phyloP scores from a whole-genome alignment of 2,797 vertebrate genomes.

The Rachycentron canadum region DNA sequence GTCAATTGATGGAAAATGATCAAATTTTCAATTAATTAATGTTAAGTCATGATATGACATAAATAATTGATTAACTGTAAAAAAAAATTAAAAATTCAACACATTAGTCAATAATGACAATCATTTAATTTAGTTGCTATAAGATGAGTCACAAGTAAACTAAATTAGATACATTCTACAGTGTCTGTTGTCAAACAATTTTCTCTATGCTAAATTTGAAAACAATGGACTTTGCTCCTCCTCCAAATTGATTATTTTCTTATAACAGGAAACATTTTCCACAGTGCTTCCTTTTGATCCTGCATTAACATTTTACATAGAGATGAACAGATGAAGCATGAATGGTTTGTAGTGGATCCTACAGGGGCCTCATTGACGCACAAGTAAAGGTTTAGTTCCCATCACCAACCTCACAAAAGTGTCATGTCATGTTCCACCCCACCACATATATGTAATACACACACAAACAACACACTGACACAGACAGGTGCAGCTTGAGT shows the following conservation, averaged over 20 bases:
- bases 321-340: neutral
- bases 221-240: too few species aligned
- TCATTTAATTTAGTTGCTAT: neutral
- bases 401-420: slow-evolving; percentile 20
- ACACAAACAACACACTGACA: slow-evolving; percentile 25
- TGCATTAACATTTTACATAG: neutral
- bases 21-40: too few species aligned
- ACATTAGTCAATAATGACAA: neutral
- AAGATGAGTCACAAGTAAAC: neutral
- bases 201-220: neutral
- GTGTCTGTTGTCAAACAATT: too few species aligned
- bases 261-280: neutral
- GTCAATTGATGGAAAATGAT: too few species aligned
- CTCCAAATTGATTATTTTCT: neutral
- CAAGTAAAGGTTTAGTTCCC: neutral
- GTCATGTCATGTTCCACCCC: slow-evolving; percentile 6
- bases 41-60: too few species aligned
- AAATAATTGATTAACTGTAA: neutral
- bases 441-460: neutral
- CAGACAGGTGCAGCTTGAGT: slow-evolving; percentile 59
- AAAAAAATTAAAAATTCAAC: too few species aligned
- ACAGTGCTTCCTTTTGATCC: neutral
- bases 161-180: too few species aligned
- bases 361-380: neutral
- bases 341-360: neutral